These are phyloP conservation scores for Peromyscus melanophrys DNA, from an alignment of 2,797 vertebrate genomes.

Conservation along the genomic window DNA sequence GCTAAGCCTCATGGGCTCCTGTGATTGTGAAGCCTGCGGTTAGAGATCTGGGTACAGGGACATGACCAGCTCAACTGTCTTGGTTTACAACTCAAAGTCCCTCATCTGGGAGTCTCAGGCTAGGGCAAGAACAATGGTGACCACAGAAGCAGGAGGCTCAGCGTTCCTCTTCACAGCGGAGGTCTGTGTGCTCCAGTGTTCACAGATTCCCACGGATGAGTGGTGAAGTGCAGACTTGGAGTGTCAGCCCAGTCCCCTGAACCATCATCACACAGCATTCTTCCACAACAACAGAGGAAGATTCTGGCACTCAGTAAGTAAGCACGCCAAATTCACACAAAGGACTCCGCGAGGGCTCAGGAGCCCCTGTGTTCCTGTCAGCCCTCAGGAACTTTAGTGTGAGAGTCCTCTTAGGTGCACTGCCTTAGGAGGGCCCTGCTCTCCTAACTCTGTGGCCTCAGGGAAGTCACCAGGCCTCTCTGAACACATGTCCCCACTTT, in stretches of 20 bases:
- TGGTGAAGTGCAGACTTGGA: not conserved
- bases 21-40: not conserved
- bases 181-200: not conserved
- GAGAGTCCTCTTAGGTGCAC: too few relatives aligned
- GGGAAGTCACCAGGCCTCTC: not conserved
- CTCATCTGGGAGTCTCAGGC: not conserved
- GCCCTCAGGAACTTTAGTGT: not conserved
- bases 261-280: not conserved
- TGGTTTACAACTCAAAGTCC: not conserved
- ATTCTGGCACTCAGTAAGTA: not conserved
- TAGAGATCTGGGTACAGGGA: not conserved
- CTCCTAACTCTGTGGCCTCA: not conserved
- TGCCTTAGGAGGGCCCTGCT: not conserved
- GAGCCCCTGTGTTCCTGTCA: too few relatives aligned
- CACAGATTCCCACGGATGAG: not conserved
- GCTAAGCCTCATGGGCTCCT: not conserved
- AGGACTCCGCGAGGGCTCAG: not conserved
- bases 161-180: not conserved
- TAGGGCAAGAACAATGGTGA: not conserved
- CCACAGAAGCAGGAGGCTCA: fast-evolving
- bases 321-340: not conserved
- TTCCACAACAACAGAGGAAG: not conserved
- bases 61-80: not conserved
- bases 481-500: not conserved
- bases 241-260: not conserved